phyloP scores from a whole-genome alignment of 2,797 vertebrate genomes.

The Tokudaia muenninki region DNA sequence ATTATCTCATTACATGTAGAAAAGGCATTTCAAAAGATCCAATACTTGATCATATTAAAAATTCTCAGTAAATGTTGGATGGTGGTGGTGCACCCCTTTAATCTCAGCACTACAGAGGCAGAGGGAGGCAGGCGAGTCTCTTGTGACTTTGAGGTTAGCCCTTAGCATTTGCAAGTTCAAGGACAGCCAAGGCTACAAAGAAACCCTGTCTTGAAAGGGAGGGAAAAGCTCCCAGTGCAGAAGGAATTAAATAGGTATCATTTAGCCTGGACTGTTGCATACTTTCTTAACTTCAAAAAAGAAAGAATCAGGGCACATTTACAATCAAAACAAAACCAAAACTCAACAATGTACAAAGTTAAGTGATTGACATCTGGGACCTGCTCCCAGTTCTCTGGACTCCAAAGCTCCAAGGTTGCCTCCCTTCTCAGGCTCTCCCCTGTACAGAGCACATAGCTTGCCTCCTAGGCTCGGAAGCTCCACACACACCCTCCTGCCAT shows the following conservation, averaged over 20 bases:
- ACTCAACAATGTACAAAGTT: background rate
- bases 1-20: background rate
- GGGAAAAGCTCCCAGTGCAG: background rate
- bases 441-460: background rate
- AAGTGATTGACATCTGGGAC: background rate
- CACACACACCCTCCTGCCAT: background rate
- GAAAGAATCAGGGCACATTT: background rate
- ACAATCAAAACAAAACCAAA: background rate
- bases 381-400: background rate
- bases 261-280: background rate
- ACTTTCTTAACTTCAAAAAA: background rate
- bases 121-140: background rate
- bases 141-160: background rate
- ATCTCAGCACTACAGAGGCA: background rate
- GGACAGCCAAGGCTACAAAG: background rate
- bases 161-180: background rate
- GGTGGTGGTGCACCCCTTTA: background rate
- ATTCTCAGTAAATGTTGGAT: background rate
- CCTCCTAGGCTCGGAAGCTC: background rate
- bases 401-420: background rate
- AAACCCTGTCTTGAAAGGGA: background rate
- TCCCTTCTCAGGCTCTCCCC: background rate
- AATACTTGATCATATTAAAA: slow-evolving; percentile 4
- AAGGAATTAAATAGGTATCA: background rate
- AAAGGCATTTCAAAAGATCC: slow-evolving; percentile 9